These are phyloP conservation scores for Panthera leo DNA, from an alignment of 2,113 vertebrate genomes.

Conservation along the genomic window DNA sequence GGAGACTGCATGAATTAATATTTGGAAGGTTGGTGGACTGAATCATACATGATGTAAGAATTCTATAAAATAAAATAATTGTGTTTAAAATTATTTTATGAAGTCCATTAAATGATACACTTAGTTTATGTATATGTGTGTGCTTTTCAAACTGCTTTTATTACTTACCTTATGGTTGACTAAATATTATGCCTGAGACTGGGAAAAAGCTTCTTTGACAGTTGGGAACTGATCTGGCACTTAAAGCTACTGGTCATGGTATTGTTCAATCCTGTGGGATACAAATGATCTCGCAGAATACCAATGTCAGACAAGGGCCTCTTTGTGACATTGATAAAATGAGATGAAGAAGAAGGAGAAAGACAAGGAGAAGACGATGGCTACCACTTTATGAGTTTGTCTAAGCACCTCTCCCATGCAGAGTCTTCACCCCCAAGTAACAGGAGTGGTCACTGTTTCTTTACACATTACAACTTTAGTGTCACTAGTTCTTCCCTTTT, in stretches of 20 bases:
- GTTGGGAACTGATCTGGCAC: background rate
- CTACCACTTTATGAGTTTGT: background rate
- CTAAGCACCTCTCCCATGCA: background rate
- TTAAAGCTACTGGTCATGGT: background rate
- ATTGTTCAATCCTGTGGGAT: background rate
- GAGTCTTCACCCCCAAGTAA: background rate
- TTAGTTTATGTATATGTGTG: background rate
- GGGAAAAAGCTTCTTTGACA: background rate
- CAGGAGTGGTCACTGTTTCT: background rate
- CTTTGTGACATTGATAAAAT: background rate
- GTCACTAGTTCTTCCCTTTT: background rate
- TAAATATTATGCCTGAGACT: background rate
- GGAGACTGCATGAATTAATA: background rate
- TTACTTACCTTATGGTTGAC: background rate
- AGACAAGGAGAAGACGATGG: background rate
- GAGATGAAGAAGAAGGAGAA: background rate
- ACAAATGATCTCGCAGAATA: background rate
- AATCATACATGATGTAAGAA: background rate
- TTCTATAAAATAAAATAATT: background rate
- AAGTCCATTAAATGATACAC: background rate
- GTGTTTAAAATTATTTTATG: background rate
- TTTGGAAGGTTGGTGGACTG: background rate
- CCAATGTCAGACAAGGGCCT: background rate
- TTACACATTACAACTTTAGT: background rate
- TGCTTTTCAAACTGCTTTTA: background rate